Base-by-base conservation (phyloP, 1,140 invertebrate species). In the Zophobas atratus region DNA sequence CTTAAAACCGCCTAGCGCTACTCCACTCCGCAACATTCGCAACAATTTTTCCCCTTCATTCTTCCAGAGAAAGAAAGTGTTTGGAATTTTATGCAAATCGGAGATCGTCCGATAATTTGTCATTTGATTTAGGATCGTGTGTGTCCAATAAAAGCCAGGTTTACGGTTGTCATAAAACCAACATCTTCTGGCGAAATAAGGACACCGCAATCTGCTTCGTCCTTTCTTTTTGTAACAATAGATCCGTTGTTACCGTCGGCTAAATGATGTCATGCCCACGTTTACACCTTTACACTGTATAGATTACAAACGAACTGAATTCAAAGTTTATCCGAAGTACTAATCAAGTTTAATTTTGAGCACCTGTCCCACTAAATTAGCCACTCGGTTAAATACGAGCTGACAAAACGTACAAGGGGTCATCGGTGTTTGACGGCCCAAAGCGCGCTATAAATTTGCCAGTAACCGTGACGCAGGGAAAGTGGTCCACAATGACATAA, bases 1-100 rank as follows among this genome's bases (percentile, higher is more conserved):
- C 81, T 83, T 80, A 70, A 77, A 82, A 81, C 77, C 77, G 75
- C 77, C 82, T 80, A 81, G 79, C 79, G 81, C 82, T 82, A 82
- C 81, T 78, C 76, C 55, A 76, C 79, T 63, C 73, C 38, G 38
- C 34, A 32, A 56, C 34, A 32, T 20, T 35, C 5, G 53, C 53
- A 20, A 20, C 20, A 20, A 32, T 48, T 46, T 70, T 70, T 60
- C 36, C 35, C 56, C 6, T 60, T 60, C 35, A 8, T 46, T 51
- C 60, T 20, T 33, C 3, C 33, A 34, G 4, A 5, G 34, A 41
- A 36, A 35, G 56, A 60, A 60, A 60, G 56, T 60, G 33, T 60
- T 8, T 46, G n/a, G 49, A 20, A 51, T 51, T 51, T 67, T 67
- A 67, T 67, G 60, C 60, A 67, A 67, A 67, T 43, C 35, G 20